Conservation (phyloP, 1,140 invertebrate genomes). For the Cyclargus thomasi region DNA sequence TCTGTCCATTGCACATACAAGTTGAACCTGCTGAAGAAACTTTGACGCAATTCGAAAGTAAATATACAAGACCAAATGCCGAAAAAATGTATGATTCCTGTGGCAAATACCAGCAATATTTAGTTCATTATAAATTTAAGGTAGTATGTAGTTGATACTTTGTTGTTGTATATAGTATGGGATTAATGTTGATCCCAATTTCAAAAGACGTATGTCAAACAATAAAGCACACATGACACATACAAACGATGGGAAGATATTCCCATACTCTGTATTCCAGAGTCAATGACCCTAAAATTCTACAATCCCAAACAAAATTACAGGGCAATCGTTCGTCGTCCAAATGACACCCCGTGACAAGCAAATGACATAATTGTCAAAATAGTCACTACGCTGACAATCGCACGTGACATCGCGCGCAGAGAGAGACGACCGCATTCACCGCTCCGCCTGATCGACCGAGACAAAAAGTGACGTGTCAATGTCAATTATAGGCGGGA, state of each 20-base stretch:
- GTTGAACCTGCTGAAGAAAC: no score
- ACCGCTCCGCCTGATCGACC: constrained; percentile 21
- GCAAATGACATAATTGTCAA: constrained; percentile 75
- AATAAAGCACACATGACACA: constrained; percentile 28
- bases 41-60: no score
- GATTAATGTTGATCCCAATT: not conserved
- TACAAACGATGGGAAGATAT: constrained; percentile 32
- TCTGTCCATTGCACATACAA: no score
- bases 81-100: no score
- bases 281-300: constrained; percentile 64
- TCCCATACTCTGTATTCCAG: constrained; percentile 56
- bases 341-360: constrained; percentile 70
- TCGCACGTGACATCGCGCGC: constrained; percentile 62
- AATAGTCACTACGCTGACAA: constrained; percentile 66
- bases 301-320: constrained; percentile 68
- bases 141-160: no score
- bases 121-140: no score
- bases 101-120: no score
- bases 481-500: constrained; percentile 72
- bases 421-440: constrained; percentile 40
- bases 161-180: no score
- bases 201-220: not conserved
- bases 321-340: constrained; percentile 66
- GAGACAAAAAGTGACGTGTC: constrained; percentile 50
- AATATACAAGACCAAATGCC: no score